Base-by-base conservation (phyloP, 2,797 vertebrate genomes). In the Pseudotriccus pelzelni region DNA sequence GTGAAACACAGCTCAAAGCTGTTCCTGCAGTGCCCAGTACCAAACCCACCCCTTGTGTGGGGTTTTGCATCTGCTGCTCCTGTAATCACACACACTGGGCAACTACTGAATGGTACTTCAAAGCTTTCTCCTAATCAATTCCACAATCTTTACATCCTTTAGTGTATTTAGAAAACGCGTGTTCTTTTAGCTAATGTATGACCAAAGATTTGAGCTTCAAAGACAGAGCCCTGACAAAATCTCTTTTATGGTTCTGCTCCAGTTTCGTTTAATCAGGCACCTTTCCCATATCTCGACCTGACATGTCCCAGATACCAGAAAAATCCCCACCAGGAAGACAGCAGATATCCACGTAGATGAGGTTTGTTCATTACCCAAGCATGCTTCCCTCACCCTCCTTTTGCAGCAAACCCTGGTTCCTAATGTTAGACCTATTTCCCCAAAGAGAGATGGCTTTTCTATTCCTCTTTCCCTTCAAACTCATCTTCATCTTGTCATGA, bases 21-120 rank as follows among this genome's bases (percentile, higher is more conserved):
- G 6, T 0, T 60, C 43, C 78, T 25, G 62, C 74, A 27, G 39
- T 2, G 55, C 43, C 69, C 76, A 3, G 44, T 1, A 55, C 24
- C 75, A 44, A 88, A 41, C 4, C 44, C 52, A 24, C 9, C 36
- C 49, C 43, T 4, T 1, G 6, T 0, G 32, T 0, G 1, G n/a
- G 30, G 21, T 9, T 79, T 4, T 34, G 58, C 27, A 19, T 2
- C 64, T 2, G 1, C 56, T 9, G 39, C 49, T 91, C 52, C 39
- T 30, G n/a, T 21, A 66, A 62, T 64, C 62, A 78, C 6, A 34
- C 56, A 36, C 49, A 34, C 36, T 0, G 3, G 5, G 43, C 73
- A 67, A 9, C 62, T 55, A 47, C 82, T 2, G 4, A 81, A 19
- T 3, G 37, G 32, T 20, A 39, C 68, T 64, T 87, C 91, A 89